phyloP scores from a whole-genome alignment of 1,140 invertebrate species.

The Listronotus bonariensis region DNA sequence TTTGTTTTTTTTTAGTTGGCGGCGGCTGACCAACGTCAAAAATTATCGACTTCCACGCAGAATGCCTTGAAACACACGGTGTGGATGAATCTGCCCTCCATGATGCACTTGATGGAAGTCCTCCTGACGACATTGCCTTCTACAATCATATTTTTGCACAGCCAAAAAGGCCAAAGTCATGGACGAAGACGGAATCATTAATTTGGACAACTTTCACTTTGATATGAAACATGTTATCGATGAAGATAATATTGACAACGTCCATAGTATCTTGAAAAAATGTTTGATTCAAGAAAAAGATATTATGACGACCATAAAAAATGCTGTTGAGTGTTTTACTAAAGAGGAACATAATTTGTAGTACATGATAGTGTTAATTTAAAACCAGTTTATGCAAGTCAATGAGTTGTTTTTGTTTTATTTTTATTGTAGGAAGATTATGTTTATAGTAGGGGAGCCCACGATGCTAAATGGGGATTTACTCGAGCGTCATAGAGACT shows the following conservation, averaged over 20 bases:
- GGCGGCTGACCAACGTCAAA: constrained; percentile 56
- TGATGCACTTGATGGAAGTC: constrained; percentile 54
- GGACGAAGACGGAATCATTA: constrained; percentile 42
- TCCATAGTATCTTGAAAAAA: constrained; percentile 11
- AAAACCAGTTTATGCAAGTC: too few relatives aligned
- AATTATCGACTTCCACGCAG: constrained; percentile 56
- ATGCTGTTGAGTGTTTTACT: constrained; percentile 16
- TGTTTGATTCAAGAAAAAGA: constrained; percentile 20
- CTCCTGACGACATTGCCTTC: constrained; percentile 52
- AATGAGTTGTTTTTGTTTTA: too few relatives aligned
- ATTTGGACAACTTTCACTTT: constrained; percentile 18
- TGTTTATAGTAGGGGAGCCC: too few relatives aligned
- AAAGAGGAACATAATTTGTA: constrained; percentile 9
- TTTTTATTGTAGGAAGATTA: too few relatives aligned
- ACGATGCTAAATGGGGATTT: too few relatives aligned
- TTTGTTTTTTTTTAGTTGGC: neutral
- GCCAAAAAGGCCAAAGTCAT: constrained; percentile 55
- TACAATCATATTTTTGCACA: constrained; percentile 57
- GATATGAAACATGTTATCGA: constrained; percentile 16
- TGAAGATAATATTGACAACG: constrained; percentile 13
- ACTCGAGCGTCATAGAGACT: too few relatives aligned
- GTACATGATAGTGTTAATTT: neutral
- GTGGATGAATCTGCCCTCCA: constrained; percentile 51
- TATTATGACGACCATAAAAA: constrained; percentile 18
- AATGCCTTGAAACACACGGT: constrained; percentile 55